These are phyloP conservation scores for Microcebus jonahi DNA, from an alignment of 2,113 vertebrate species.

Conservation along the genomic window DNA sequence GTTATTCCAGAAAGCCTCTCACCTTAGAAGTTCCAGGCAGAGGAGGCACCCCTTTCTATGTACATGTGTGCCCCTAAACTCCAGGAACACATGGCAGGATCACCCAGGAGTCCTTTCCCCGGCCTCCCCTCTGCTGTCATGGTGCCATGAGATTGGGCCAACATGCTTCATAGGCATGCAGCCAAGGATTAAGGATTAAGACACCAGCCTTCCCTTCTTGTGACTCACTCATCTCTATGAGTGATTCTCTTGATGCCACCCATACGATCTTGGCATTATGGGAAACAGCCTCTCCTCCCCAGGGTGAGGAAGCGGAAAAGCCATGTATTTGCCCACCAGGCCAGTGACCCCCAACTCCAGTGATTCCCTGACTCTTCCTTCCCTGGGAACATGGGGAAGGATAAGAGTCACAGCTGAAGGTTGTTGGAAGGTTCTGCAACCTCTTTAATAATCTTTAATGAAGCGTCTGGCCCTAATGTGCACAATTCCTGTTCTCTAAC, in stretches of 20 bases:
- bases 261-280: background rate
- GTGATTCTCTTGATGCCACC: background rate
- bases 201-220: background rate
- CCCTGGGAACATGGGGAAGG: background rate
- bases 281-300: background rate
- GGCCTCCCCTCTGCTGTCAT: background rate
- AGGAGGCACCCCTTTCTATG: background rate
- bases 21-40: background rate
- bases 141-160: background rate
- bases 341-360: background rate
- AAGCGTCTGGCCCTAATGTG: background rate
- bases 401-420: background rate
- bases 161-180: background rate
- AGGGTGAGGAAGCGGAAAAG: background rate
- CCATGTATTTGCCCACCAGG: background rate
- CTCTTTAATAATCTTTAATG: background rate
- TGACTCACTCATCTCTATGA: background rate
- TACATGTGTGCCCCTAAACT: background rate
- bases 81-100: background rate
- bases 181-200: background rate
- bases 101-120: background rate
- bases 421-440: background rate
- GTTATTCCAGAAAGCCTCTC: background rate
- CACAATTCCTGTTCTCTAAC: background rate
- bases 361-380: background rate